phyloP scores from a whole-genome alignment of 2,113 vertebrate species.

The Desmodus rotundus region DNA sequence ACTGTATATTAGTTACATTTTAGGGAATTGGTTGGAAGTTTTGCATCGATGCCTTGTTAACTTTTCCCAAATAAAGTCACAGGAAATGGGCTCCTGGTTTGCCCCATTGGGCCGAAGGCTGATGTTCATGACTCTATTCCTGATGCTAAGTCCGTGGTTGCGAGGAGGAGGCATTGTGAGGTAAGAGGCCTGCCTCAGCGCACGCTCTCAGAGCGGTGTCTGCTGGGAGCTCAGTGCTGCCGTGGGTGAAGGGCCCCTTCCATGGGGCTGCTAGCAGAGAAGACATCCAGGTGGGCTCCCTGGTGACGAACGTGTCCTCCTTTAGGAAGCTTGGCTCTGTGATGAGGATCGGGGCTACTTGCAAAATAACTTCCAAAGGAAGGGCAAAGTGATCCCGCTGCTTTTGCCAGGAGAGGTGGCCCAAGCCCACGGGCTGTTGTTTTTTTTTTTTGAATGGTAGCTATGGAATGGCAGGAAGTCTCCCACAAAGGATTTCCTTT shows the following conservation, averaged over 20 bases:
- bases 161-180: neutral
- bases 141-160: accelerated
- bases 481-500: conserved; percentile 63
- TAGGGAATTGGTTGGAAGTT: neutral
- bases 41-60: neutral
- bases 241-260: neutral
- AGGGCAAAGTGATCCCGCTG: neutral
- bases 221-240: neutral
- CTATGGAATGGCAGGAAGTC: conserved; percentile 55
- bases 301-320: neutral
- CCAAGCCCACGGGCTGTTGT: neutral
- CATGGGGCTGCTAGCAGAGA: neutral
- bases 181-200: neutral
- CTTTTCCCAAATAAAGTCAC: neutral
- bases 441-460: conserved; percentile 45
- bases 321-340: neutral
- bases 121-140: neutral
- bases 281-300: neutral
- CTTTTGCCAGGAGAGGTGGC: neutral
- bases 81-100: neutral
- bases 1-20: neutral
- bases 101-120: neutral
- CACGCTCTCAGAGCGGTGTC: neutral
- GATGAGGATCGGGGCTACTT: neutral
- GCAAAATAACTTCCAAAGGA: conserved; percentile 28